Evolutionary conservation across 2,888 invertebrate genomes (phyloP).

Genomic region (Dusona sp.): DNA sequence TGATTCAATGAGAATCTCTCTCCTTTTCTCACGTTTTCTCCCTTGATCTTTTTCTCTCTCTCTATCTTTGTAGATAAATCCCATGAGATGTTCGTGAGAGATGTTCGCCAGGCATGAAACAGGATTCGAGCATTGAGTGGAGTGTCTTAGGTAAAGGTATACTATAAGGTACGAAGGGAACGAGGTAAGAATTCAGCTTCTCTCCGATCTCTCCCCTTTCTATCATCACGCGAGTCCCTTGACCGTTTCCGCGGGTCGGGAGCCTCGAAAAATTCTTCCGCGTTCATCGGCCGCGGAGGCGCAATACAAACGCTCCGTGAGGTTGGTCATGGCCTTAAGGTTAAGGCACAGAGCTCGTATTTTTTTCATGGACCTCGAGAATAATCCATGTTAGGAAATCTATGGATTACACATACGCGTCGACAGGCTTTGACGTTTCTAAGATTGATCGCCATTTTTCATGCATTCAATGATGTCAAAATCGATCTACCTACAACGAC

Average conservation of each 20-base stretch:
- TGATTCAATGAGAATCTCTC: constrained; percentile 20
- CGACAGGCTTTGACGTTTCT: background rate
- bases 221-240: constrained; percentile 64
- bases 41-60: background rate
- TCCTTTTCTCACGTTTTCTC: constrained; percentile 7
- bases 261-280: constrained; percentile 78
- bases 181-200: constrained; percentile 57
- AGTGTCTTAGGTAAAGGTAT: constrained; percentile 62
- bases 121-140: constrained; percentile 49
- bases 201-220: constrained; percentile 30
- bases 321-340: constrained; percentile 38
- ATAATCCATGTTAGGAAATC: constrained; percentile 19
- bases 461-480: background rate
- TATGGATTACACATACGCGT: background rate
- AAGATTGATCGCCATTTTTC: background rate
- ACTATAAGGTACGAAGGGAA: constrained; percentile 53
- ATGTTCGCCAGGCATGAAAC: constrained; percentile 50
- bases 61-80: constrained; percentile 24
- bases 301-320: constrained; percentile 10
- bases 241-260: constrained; percentile 70
- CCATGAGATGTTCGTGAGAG: constrained; percentile 37
- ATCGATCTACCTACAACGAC: background rate
- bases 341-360: background rate
- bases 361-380: constrained; percentile 6
- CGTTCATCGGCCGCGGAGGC: constrained; percentile 78